Evolutionary conservation across 1,140 invertebrate genomes (phyloP).

Genomic region (Coptotermes formosanus): DNA sequence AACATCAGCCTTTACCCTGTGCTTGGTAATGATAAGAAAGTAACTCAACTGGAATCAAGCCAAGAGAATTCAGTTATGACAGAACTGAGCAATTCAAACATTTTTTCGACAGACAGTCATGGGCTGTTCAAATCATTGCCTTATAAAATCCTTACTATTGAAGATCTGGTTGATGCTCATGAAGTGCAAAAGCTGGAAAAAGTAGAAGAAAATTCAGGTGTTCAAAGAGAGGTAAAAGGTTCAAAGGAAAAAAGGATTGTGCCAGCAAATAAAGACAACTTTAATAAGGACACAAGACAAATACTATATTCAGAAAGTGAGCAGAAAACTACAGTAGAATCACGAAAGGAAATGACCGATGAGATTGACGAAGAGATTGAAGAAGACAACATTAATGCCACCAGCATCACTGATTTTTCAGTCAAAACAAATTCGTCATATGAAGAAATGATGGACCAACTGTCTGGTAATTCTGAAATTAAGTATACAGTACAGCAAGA

Average conservation of each 20-base stretch:
- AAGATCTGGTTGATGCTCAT: not conserved
- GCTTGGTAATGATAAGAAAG: too few relatives aligned
- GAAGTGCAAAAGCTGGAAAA: not conserved
- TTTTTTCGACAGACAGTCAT: not conserved
- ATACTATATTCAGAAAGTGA: not conserved
- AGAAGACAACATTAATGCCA: not conserved
- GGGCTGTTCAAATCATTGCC: not conserved
- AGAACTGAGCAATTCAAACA: not conserved
- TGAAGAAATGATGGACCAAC: not conserved
- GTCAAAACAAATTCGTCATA: not conserved
- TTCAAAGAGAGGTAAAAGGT: not conserved
- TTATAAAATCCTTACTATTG: not conserved
- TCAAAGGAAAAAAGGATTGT: not conserved
- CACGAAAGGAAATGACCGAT: not conserved
- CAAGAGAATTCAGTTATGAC: not conserved
- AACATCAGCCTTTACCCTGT: too few relatives aligned
- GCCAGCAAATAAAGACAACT: not conserved
- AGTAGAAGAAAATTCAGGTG: not conserved
- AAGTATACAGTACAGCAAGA: not conserved
- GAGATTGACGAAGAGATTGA: not conserved
- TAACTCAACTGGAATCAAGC: too few relatives aligned
- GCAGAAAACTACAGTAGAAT: not conserved
- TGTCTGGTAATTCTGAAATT: not conserved
- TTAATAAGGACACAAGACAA: not conserved
- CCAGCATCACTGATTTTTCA: not conserved